Percentiles rank a stretch among this genome's conserved stretches.
phyloP scores from a whole-genome alignment of 2,797 vertebrate species.

The Erethizon dorsatum region DNA sequence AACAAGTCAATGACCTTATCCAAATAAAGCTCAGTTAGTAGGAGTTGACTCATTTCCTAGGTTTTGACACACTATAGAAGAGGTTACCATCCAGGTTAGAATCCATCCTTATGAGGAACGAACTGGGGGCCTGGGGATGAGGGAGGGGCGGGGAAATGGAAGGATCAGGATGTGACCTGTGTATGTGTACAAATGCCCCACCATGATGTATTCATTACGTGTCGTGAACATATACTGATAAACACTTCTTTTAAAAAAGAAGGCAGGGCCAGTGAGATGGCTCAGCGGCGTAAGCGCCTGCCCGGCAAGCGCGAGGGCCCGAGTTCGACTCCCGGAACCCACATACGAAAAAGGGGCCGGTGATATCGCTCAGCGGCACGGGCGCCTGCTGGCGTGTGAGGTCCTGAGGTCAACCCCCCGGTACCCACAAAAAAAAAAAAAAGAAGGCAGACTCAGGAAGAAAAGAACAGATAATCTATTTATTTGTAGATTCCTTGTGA shows the following conservation, averaged over 20 bases:
- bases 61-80: conserved; percentile 58
- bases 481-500: conserved; percentile 49
- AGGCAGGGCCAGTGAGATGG: too few relatives aligned
- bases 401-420: too few relatives aligned
- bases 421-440: neutral
- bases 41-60: conserved; percentile 8
- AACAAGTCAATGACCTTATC: conserved; percentile 56
- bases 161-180: neutral
- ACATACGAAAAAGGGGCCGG: too few relatives aligned
- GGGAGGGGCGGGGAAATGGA: neutral
- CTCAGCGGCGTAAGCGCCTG: too few relatives aligned
- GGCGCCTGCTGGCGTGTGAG: too few relatives aligned
- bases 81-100: conserved; percentile 20
- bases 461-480: conserved; percentile 44
- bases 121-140: neutral
- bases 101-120: neutral
- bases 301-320: too few relatives aligned
- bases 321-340: too few relatives aligned
- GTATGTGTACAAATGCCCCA: too few relatives aligned
- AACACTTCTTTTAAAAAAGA: too few relatives aligned
- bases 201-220: neutral
- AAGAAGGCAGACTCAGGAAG: neutral
- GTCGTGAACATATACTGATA: neutral
- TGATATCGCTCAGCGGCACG: too few relatives aligned
- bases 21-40: conserved; percentile 51